Base-by-base conservation (phyloP, 2,797 vertebrate species). In the Manis pentadactyla region DNA sequence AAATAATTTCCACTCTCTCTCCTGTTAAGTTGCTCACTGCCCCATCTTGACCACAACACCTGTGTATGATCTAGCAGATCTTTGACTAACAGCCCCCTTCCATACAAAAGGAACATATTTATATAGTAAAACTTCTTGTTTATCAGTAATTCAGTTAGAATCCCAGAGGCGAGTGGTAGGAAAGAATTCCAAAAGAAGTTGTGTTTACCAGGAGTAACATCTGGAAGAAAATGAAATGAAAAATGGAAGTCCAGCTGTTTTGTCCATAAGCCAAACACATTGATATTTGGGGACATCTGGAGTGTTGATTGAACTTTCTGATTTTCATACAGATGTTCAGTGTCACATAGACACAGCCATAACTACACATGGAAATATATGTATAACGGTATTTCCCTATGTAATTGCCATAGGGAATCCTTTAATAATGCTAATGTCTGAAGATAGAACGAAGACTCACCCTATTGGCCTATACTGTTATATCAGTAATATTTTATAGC, bases 401-500 rank as follows among this genome's bases (percentile, higher is more conserved):
- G 29, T 89, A 89, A 96, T 77, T 93, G 89, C 79, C 96, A 61
- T 4, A 39, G 84, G 88, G 66, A 96, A 97, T 81, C 69, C 78
- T 91, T 94, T 94, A 57, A 25, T 93, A 95, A 94, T 42, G 74
- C 75, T 97, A 96, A 97, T 92, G 78, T 94, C 89, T 92, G 0
- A 68, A 61, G 34, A 61, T 59, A 93, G 93, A 85, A 93, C 85
- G 61, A 83, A 97, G 79, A 85, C 78, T 96, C 87, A 53, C 63
- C 94, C 95, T 93, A 21, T 42, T 87, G 94, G 37, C 83, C 69
- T 93, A 49, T 15, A 31, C 55, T 90, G 46, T 82, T 92, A 53
- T 29, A 84, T 84, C 86, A 96, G 87, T 97, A 96, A 77, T 77
- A 87, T 96, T 96, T 97, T 93, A 97, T 79, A 92, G 93, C 87